Base-by-base conservation (phyloP, 2,888 invertebrate genomes). In the Calameuta idolon region DNA sequence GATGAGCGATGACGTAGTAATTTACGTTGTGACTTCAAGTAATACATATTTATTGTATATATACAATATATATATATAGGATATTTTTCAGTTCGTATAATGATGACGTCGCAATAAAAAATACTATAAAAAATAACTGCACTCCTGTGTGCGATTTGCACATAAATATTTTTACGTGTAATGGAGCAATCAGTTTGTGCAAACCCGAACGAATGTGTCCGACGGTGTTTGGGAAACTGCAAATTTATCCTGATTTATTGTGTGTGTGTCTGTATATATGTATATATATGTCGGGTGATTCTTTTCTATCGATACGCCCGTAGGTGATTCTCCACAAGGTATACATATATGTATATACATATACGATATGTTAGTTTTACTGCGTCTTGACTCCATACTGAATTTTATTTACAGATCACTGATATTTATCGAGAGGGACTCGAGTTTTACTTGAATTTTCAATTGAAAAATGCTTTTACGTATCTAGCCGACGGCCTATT, bases 401-500 rank as follows among this genome's bases (percentile, higher is more conserved):
- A 23, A 23, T 55, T 55, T 55, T 23, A 23, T 55, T 23, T 23
- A 55, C 55, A 23, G 23, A 55, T 55, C 55, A 55, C 23, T 23
- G 23, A 55, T 55, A 23, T 23, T 55, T 55, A 55, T 23, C 23
- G 55, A 55, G 23, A 23, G 9, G 9, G 9, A 55, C 55, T 40
- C 23, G 15, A 40, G 40, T 40, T 40, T 40, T 15, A 40, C 40
- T 40, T 55, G 55, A 55, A 9, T 23, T 55, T 55, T 23, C 9
- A 23, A 55, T 55, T 55, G 55, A 55, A 23, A 23, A 55, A 23
- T 55, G 71, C 71, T 71, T 34, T 31, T 71, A 33, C 23, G 71
- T 35, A 71, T 55, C 35, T 76, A n/a, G 75, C 69, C 69, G 75
- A 76, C 69, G 75, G 40, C 75, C 69, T 75, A 76, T 78, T 78